Base-by-base conservation (phyloP, 2,888 invertebrate genomes). In the Drosophila antonietae region DNA sequence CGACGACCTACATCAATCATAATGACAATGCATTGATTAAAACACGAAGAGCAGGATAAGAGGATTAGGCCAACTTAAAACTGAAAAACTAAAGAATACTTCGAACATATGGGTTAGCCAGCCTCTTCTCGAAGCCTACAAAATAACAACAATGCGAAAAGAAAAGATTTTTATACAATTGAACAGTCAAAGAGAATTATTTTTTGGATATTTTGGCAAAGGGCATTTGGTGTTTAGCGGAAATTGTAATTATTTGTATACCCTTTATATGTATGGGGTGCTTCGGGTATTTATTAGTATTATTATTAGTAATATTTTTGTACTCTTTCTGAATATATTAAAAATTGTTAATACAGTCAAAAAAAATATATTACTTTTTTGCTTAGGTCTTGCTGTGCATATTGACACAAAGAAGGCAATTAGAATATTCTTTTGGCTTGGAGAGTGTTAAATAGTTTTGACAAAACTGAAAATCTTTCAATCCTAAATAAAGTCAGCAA, bases 11-110 rank as follows among this genome's bases (percentile, higher is more conserved):
- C 61, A 80, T 78, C 78, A 78, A 78, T 78, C 81, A 77, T 68
- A 49, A 55, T 65, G 73, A 77, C 78, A 78, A 76, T 78, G 78
- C 76, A 78, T 73, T 78, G 78, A 80, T 78, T 80, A 80, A 80
- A 80, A 72, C 77, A 80, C 68, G 80, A 71, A 71, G 63, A 61
- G 31, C 33, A 33, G 56, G 58, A 64, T 80, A 80, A 80, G 81
- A 64, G 80, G 78, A 78, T 78, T 78, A 78, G 41, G 15, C 46
- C 49, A 33, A 51, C 31, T 51, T 18, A 31, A 46, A 20, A 47
- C 37, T 18, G 15, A 55, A 23, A 49, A 20, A 47, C 41, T 18
- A 12, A 55, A 23, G 43, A 33, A 57, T 18, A 12, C 49, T 12
- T 28, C 23, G 20, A 12, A 31, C n/a, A 23, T 31, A 28, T 41